A percentile compares a stretch with the other conserved stretches of the same genome.
These are phyloP conservation scores for Synodontis membranacea DNA, from an alignment of 2,113 vertebrate species.

Conservation along the genomic window DNA sequence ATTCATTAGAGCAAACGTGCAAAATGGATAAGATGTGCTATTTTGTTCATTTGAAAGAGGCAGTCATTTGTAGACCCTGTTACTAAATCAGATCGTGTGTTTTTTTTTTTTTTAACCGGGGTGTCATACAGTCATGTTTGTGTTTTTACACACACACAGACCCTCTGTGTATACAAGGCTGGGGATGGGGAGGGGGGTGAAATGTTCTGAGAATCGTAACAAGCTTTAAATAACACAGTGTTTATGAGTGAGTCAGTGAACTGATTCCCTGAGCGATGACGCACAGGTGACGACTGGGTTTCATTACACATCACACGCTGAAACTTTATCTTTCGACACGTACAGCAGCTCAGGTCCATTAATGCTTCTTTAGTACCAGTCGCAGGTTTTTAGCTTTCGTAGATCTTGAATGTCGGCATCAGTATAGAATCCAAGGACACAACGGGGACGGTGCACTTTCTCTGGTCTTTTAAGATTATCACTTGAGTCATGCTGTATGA, in stretches of 20 bases:
- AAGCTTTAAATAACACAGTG: constrained; percentile 86
- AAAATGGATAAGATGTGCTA: background rate
- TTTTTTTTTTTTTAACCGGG: background rate
- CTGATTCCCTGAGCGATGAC: constrained; percentile 81
- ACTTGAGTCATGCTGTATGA: background rate
- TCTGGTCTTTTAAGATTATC: too few relatives aligned
- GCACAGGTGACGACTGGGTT: constrained; percentile 82
- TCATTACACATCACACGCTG: constrained; percentile 62
- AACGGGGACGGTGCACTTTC: background rate
- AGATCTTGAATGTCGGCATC: background rate
- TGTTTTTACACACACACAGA: background rate
- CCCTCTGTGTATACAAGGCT: background rate
- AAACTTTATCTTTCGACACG: constrained; percentile 62
- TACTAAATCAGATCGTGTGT: background rate
- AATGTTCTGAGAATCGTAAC: constrained; percentile 85
- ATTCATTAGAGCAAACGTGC: background rate
- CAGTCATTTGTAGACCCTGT: background rate
- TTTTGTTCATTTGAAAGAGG: background rate
- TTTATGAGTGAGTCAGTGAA: constrained; percentile 83
- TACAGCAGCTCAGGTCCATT: constrained; percentile 41
- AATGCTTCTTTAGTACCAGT: constrained; percentile 4
- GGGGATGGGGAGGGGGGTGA: constrained; percentile 53
- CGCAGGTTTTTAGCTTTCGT: background rate
- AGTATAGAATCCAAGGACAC: background rate
- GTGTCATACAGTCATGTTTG: background rate